Evolutionary conservation across 2,888 invertebrate genomes (phyloP), one percentile per base, ranked within the genome.

Genomic region (Caenorhabditis sp.): DNA sequence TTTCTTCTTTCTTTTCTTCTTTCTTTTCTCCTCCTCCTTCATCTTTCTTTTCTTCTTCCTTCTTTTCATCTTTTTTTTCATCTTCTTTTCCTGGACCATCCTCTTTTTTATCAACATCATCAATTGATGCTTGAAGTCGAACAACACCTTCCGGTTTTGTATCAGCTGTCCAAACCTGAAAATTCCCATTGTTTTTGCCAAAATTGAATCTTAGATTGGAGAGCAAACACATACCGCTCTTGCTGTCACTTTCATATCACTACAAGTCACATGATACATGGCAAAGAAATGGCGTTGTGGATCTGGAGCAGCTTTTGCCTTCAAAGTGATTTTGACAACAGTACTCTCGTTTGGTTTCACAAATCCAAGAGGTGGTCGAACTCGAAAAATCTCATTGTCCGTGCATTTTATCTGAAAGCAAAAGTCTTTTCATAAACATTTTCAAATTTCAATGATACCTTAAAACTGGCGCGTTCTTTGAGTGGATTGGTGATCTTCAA

Each of bases 291-390:
- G 84, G 21, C 66, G 50, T 14, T 58, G 36, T 27, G 59, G 54
- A 23, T 74, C 74, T 24, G 78, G 79, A 1, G 64, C 58, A 4
- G 60, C 49, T 66, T 76, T 81, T 27, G 76, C 31, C n/a, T 62
- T 72, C 63, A 70, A 62, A 3, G 69, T 66, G 61, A 83, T 62
- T 58, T 70, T 76, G 53, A 83, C 69, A 17, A 17, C 49, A 14
- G 73, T 27, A 19, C 79, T 59, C 17, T 82, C 79, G 36, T 76
- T 78, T 23, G 82, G 64, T 37, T 76, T 74, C 37, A 83, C 54
- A 65, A 79, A 84, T 19, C 80, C 81, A 54, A 84, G 67, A 5
- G 83, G 82, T 31, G 82, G 82, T 50, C 82, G 81, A n/a, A 82
- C 83, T 24, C 83, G 83, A 66, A 83, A 84, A 65, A 82, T 73